A percentile compares a stretch with the other conserved stretches of the same genome.
Conservation (phyloP, 1,140 invertebrate genomes). For the Sycobia sp. region DNA sequence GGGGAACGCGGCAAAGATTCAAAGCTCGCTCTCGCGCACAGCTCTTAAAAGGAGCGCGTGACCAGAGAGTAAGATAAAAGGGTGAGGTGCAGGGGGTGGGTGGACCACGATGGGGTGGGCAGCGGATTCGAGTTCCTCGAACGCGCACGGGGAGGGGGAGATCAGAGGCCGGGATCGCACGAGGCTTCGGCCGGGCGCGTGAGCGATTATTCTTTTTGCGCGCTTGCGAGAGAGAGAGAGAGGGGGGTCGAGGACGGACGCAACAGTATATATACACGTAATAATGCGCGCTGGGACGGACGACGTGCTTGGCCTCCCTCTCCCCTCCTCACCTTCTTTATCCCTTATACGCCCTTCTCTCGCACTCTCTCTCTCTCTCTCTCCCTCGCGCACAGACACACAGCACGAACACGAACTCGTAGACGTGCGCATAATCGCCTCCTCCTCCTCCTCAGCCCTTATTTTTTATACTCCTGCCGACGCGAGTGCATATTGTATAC, state of each 20-base stretch:
- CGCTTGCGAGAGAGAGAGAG: too few relatives aligned
- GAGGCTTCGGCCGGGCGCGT: too few relatives aligned
- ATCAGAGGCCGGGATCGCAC: conserved; percentile 15
- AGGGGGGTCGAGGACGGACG: not conserved
- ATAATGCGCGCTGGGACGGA: conserved; percentile 12
- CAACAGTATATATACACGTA: conserved; percentile 34
- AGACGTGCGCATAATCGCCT: too few relatives aligned
- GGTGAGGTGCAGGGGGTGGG: conserved; percentile 6
- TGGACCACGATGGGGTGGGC: not conserved
- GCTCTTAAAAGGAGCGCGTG: not conserved
- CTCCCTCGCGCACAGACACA: too few relatives aligned
- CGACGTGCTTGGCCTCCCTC: conserved; percentile 1
- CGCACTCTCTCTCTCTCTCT: too few relatives aligned
- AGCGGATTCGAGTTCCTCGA: conserved; percentile 24
- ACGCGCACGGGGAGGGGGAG: too few relatives aligned
- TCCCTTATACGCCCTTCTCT: too few relatives aligned
- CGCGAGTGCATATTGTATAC: too few relatives aligned
- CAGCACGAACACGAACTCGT: too few relatives aligned
- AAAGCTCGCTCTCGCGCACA: conserved; percentile 9
- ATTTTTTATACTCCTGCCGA: not conserved
- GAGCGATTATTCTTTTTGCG: conserved; percentile 18
- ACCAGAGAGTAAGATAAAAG: conserved; percentile 14
- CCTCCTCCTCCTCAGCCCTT: not conserved
- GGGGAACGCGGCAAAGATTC: conserved; percentile 6
- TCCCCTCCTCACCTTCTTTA: not conserved